phyloP scores from a whole-genome alignment of 2,888 invertebrate genomes.

The Lissocephala sabroskyi region DNA sequence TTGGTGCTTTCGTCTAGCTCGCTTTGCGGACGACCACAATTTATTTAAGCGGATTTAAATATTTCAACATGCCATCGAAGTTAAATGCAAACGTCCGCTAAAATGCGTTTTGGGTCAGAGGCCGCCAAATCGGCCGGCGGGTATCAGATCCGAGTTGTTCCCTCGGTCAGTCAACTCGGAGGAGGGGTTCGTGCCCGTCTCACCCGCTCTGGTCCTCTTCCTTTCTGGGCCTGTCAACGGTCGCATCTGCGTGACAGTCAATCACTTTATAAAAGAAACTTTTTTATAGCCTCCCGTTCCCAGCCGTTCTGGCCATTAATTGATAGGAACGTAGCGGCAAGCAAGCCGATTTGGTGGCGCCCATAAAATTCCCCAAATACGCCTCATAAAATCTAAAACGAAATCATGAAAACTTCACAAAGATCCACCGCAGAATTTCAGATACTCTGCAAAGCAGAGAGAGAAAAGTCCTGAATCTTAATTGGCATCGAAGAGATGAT shows the following conservation, averaged over 20 bases:
- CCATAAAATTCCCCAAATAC: slow-evolving; percentile 36
- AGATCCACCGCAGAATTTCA: no score
- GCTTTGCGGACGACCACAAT: slow-evolving; percentile 38
- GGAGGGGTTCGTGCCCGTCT: no score
- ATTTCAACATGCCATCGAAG: slow-evolving; percentile 51
- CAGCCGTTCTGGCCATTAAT: slow-evolving; percentile 59
- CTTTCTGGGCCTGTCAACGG: background rate
- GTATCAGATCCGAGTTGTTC: no score
- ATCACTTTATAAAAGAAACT: slow-evolving; percentile 64
- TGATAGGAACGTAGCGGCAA: no score
- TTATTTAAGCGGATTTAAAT: slow-evolving; percentile 66
- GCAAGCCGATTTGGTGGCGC: slow-evolving; percentile 8
- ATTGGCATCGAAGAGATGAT: no score
- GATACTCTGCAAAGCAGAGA: no score
- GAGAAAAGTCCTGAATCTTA: no score
- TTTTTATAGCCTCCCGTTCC: slow-evolving; percentile 59
- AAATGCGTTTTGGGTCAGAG: no score
- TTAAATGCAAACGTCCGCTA: slow-evolving; percentile 1
- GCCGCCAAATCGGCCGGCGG: no score
- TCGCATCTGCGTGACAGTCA: slow-evolving; percentile 21
- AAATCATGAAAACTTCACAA: no score
- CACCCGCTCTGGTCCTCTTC: background rate
- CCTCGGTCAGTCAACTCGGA: slow-evolving; percentile 52
- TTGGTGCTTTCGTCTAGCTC: background rate
- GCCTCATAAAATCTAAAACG: slow-evolving; percentile 15